Evolutionary conservation across 2,113 vertebrate genomes (phyloP), one percentile per base, ranked within the genome.

Genomic region (Hydropotes inermis): DNA sequence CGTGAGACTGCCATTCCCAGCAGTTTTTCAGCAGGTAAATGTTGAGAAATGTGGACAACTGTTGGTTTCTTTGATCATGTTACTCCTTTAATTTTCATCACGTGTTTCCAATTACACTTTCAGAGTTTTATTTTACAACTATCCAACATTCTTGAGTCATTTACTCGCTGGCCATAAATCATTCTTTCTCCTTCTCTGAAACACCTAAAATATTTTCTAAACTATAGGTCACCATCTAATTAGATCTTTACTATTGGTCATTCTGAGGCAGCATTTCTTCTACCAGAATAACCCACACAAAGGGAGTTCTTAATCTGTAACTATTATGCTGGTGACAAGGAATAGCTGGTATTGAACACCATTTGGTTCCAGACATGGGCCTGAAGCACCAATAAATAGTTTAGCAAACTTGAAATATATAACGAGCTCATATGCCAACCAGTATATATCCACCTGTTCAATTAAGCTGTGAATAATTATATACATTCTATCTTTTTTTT

Each of bases 361-460:
- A 55, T 54, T 78, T 92, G 25, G 9, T 81, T 97, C 28, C 9
- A 95, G 39, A 54, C 10, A 52, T 19, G 16, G 19, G 27, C 54
- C 12, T 39, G n/a, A 92, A 85, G 79, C 47, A 98, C 45, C n/a
- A 87, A 58, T 16, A 81, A 79, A 74, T 16, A 91, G n/a, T 83
- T 94, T 82, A 91, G n/a, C 30, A 97, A 86, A 95, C 25, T 70
- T 86, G 60, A 79, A 84, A 78, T n/a, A 97, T 6, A 92, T 15
- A 43, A 13, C 50, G n/a, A 93, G 19, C 16, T 93, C 54, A 58
- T 36, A 45, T 82, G 57, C 39, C 57, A 79, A 60, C 12, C 33
- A 89, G 7, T 81, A 85, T 39, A 9, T 47, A 45, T 60, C 50
- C 17, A 91, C 60, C 47, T 88, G 64, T 47, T 92, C 78, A 89